phyloP scores from a whole-genome alignment of 2,797 vertebrate genomes.

The Cichlasoma orientale region DNA sequence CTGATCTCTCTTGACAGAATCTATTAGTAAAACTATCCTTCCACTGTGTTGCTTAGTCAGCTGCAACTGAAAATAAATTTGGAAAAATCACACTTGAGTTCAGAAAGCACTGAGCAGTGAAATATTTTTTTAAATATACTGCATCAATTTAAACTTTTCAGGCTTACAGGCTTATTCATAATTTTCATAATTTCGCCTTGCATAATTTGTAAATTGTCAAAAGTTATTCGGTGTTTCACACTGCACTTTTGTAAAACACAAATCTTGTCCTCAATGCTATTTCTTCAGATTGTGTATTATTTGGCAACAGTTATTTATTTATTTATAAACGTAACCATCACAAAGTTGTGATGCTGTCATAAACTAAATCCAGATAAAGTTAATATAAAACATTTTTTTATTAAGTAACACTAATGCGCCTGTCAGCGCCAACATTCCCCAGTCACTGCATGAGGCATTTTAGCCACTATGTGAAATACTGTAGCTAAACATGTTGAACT shows the following conservation, averaged over 20 bases:
- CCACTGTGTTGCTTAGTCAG: constrained; percentile 47
- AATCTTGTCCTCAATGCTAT: neutral
- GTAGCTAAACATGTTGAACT: constrained; percentile 25
- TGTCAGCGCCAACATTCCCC: neutral
- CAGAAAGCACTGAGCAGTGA: constrained; percentile 33
- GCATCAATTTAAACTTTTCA: constrained; percentile 29
- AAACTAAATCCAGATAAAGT: neutral
- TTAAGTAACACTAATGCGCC: no score
- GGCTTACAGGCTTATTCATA: neutral
- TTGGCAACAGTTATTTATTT: neutral
- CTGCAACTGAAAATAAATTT: constrained; percentile 43
- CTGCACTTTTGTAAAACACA: neutral
- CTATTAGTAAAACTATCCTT: constrained; percentile 47
- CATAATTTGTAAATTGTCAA: no score
- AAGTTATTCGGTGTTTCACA: no score
- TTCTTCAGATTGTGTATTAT: neutral
- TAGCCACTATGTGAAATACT: neutral
- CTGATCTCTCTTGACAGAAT: constrained; percentile 44
- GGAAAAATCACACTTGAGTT: constrained; percentile 44
- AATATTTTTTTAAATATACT: constrained; percentile 24
- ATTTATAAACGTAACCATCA: neutral
- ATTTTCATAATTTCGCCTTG: no score
- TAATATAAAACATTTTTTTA: neutral
- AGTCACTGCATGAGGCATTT: neutral
- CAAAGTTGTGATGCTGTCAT: neutral